phyloP scores from a whole-genome alignment of 1,140 invertebrate genomes.

The Neodiprion lecontei region DNA sequence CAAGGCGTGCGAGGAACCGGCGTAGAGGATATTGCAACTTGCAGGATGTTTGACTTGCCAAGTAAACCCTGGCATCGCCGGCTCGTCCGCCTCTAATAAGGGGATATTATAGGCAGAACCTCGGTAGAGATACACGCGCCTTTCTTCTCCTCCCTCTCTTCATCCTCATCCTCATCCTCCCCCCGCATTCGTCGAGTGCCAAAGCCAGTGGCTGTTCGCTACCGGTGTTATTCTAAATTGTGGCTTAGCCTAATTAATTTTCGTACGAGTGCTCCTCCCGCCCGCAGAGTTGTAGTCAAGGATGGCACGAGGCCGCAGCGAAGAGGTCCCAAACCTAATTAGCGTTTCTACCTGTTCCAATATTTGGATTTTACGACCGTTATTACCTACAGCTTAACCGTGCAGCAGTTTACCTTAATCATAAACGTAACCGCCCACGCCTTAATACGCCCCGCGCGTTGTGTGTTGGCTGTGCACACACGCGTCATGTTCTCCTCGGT shows the following conservation, averaged over 20 bases:
- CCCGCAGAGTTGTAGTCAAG: neutral
- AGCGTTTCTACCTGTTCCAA: slow-evolving; percentile 4
- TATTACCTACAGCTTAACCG: neutral
- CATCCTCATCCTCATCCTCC: slow-evolving; percentile 16
- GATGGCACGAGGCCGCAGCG: neutral
- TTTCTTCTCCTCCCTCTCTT: slow-evolving; percentile 35
- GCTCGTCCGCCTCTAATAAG: neutral
- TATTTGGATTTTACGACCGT: neutral
- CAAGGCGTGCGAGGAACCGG: neutral
- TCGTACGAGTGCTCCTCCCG: slow-evolving; percentile 19
- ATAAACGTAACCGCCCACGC: neutral
- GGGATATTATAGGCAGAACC: neutral
- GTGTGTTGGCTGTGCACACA: no score
- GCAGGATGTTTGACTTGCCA: slow-evolving; percentile 54
- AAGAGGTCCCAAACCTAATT: slow-evolving; percentile 7
- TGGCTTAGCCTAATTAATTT: slow-evolving; percentile 53
- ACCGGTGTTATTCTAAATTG: slow-evolving; percentile 44
- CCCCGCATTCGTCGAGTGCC: slow-evolving; percentile 15
- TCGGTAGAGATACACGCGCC: neutral
- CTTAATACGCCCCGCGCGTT: no score
- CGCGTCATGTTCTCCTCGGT: no score
- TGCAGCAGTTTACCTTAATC: neutral
- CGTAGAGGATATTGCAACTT: slow-evolving; percentile 47
- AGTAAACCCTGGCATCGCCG: slow-evolving; percentile 39
- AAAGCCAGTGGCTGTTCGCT: slow-evolving; percentile 28